Conservation (phyloP, 2,797 vertebrate genomes). For the Antrozous pallidus region DNA sequence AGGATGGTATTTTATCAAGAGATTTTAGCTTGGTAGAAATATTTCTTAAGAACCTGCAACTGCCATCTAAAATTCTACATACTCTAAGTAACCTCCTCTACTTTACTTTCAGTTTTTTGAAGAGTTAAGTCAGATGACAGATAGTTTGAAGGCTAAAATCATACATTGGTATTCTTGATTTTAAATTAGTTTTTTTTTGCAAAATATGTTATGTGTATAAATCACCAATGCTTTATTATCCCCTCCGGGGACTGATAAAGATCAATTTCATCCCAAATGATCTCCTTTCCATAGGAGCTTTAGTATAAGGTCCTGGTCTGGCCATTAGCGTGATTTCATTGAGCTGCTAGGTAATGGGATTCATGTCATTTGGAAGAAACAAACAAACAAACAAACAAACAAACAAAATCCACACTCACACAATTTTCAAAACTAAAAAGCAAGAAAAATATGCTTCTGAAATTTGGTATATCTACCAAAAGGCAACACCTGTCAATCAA, state of each 20-base stretch:
- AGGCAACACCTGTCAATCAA: neutral
- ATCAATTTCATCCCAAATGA: neutral
- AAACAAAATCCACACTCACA: no score
- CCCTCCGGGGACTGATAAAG: neutral
- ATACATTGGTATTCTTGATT: neutral
- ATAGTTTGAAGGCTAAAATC: neutral
- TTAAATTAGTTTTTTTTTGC: neutral
- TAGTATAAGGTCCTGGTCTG: no score
- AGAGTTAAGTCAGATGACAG: neutral
- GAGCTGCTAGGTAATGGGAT: no score
- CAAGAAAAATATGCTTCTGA: neutral
- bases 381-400: no score
- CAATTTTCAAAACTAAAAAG: neutral
- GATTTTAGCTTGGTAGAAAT: constrained; percentile 13
- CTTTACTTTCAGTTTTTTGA: neutral
- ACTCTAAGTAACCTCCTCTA: neutral
- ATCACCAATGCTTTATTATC: neutral
- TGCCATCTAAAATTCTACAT: neutral
- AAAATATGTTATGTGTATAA: neutral
- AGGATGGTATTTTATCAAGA: neutral
- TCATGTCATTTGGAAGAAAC: no score
- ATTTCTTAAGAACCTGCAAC: neutral
- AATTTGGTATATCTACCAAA: constrained; percentile 18
- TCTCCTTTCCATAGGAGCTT: no score
- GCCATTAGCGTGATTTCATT: no score